phyloP scores from a whole-genome alignment of 2,888 invertebrate genomes.

The Beris chalybata region DNA sequence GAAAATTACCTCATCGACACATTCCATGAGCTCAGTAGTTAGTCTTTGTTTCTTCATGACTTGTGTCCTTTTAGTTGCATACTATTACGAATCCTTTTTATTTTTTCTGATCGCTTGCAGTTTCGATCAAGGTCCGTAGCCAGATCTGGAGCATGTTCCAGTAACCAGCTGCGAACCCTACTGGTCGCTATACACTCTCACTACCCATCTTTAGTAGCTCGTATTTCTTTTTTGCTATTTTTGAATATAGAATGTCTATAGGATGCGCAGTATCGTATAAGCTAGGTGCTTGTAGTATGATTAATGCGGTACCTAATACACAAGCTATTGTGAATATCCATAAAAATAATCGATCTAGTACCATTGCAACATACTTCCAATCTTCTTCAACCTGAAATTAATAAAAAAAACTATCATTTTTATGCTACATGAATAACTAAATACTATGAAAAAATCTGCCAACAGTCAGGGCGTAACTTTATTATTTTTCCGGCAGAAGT shows the following conservation, averaged over 20 bases:
- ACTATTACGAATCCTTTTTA: constrained; percentile 43
- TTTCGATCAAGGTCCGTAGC: constrained; percentile 69
- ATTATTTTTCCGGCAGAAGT: too few relatives aligned
- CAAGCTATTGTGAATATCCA: constrained; percentile 95
- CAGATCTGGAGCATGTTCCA: constrained; percentile 70
- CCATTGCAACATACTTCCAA: constrained; percentile 97
- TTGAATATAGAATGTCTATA: constrained; percentile 87
- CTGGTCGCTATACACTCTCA: constrained; percentile 57
- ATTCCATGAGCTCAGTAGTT: too few relatives aligned
- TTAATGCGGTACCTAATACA: constrained; percentile 83
- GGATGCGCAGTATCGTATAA: constrained; percentile 88
- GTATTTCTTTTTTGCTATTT: constrained; percentile 88
- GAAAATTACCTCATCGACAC: too few relatives aligned
- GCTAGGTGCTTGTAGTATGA: constrained; percentile 88
- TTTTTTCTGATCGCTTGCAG: constrained; percentile 60
- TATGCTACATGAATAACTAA: background rate
- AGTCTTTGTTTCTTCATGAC: too few relatives aligned
- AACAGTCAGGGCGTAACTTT: too few relatives aligned
- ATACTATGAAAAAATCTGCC: too few relatives aligned
- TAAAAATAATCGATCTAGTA: constrained; percentile 92
- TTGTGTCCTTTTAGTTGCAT: too few relatives aligned
- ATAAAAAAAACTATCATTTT: constrained; percentile 29
- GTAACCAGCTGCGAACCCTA: constrained; percentile 62
- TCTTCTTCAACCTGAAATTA: constrained; percentile 84
- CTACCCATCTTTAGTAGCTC: constrained; percentile 86